Percentiles rank a stretch among this genome's conserved stretches.
Conservation (phyloP, 2,797 vertebrate species). For the Melanotaenia nigrans region DNA sequence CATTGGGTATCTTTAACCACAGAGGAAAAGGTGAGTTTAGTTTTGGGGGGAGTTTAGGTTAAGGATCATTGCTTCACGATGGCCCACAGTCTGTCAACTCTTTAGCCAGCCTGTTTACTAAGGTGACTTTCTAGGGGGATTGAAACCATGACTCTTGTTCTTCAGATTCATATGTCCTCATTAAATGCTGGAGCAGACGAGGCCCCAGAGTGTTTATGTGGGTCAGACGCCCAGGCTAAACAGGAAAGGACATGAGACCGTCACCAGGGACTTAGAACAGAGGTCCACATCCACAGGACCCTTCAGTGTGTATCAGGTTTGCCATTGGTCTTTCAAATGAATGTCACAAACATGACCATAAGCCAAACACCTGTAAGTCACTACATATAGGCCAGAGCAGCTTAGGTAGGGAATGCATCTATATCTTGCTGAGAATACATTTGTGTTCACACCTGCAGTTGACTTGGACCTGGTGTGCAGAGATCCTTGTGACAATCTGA, state of each 20-base stretch:
- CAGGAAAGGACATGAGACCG: constrained; percentile 91
- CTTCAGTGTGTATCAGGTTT: constrained; percentile 41
- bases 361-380: constrained; percentile 49
- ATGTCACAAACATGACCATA: constrained; percentile 37
- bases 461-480: constrained; percentile 8
- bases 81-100: constrained; percentile 24
- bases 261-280: constrained; percentile 80
- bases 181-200: constrained; percentile 47
- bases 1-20: constrained; percentile 4
- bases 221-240: constrained; percentile 92
- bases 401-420: constrained; percentile 38
- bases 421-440: constrained; percentile 12
- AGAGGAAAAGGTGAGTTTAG: constrained; percentile 28
- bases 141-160: constrained; percentile 72
- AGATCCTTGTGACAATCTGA: constrained; percentile 22
- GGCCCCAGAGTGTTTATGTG: constrained; percentile 88
- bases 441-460: constrained; percentile 39
- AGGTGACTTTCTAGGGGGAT: constrained; percentile 63
- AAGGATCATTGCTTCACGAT: constrained; percentile 38
- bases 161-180: constrained; percentile 50
- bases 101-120: constrained; percentile 31
- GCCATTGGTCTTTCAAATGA: constrained; percentile 48
- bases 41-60: constrained; percentile 30
- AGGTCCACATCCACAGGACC: constrained; percentile 49
- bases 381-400: constrained; percentile 16